Base-by-base conservation (phyloP, 92 coral and sea anemone species). In the Heteractis magnifica region DNA sequence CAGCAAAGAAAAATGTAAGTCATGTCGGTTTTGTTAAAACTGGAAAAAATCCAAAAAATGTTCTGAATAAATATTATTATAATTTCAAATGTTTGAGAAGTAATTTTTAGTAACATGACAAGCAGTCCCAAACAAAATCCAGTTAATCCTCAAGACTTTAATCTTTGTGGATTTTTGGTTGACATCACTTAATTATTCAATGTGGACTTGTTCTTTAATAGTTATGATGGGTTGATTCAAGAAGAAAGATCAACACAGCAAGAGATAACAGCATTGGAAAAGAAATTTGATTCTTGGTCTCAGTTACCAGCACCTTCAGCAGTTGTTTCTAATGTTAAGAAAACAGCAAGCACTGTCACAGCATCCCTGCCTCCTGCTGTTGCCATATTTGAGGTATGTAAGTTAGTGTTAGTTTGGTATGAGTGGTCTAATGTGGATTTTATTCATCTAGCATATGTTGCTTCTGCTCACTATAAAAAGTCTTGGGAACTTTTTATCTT, bases 281-380 rank as follows among this genome's bases (percentile, higher is more conserved):
- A 93, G 71, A 96, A 96, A 86, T 96, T 94, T 83, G 99, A 96
- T 8, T 90, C 97, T 8, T 96, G 99, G 98, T 94, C 94, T 50
- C 90, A 89, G 23, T 80, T 92, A 19, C 98, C 99, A 26, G 94
- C 95, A 34, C 93, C 98, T 44, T 90, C 88, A 6, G 89, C 94
- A 34, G 90, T 91, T 73, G 95, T 98, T 10, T 90, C 23, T 18
- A 62, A 84, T 55, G 92, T 87, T 21, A 96, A 94, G 87, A 94
- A 90, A 83, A 93, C 93, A 19, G 84, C 98, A 49, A 82, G 82
- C 60, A 86, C 85, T 51, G 87, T 89, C 6, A 82, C 98, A 9
- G 92, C 87, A 23, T 87, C 92, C 14, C 80, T 96, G 11, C 99
- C 99, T 70, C 99, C 99, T 55, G 99, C 96, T n/a, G 98, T 96